These are phyloP conservation scores for Crypturellus undulatus DNA, from an alignment of 2,113 vertebrate species.

Conservation along the genomic window DNA sequence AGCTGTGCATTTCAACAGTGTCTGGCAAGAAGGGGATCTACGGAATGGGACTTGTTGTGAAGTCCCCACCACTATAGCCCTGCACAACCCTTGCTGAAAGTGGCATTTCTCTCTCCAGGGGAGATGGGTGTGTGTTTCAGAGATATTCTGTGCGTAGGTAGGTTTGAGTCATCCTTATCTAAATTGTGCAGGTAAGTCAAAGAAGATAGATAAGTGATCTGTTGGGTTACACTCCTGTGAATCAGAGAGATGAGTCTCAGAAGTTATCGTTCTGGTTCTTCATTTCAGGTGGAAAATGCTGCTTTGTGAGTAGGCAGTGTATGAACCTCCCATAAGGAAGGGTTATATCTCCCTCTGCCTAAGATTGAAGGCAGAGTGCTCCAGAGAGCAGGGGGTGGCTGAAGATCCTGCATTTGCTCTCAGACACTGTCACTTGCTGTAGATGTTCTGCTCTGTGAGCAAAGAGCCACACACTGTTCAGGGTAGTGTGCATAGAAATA, in stretches of 20 bases:
- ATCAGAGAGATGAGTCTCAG: accelerated
- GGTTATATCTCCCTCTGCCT: background rate
- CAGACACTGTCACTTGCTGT: background rate
- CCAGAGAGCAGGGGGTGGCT: background rate
- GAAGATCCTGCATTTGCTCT: background rate
- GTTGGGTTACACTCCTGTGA: background rate
- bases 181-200: background rate
- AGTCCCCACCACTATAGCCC: background rate
- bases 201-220: background rate
- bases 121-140: background rate
- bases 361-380: background rate
- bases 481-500: no score
- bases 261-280: background rate
- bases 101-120: background rate
- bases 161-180: background rate
- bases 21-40: background rate
- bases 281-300: background rate
- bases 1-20: background rate
- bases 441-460: background rate
- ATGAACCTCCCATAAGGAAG: background rate
- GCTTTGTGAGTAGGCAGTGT: background rate
- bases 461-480: background rate
- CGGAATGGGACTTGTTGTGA: background rate
- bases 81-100: background rate
- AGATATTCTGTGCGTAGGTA: accelerated